phyloP scores from a whole-genome alignment of 2,113 vertebrate genomes.

The Dromas ardeola region DNA sequence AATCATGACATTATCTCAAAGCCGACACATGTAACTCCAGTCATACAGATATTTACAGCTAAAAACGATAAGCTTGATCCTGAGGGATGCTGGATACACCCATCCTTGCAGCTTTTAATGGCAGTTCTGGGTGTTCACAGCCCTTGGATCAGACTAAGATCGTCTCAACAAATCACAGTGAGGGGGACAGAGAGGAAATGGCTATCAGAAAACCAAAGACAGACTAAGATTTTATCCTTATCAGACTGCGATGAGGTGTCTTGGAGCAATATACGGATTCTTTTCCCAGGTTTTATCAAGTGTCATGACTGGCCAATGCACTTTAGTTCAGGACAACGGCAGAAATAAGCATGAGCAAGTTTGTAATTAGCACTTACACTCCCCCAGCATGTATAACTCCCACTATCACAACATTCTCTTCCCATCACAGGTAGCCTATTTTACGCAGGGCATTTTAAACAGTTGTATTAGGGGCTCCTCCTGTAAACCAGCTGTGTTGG shows the following conservation, averaged over 20 bases:
- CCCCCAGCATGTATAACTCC: neutral
- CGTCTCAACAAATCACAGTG: neutral
- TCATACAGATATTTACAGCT: conserved; percentile 33
- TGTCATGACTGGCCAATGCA: neutral
- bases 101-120: neutral
- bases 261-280: neutral
- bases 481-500: neutral
- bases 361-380: neutral
- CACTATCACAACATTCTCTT: neutral
- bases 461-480: neutral
- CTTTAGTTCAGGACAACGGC: neutral
- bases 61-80: conserved; percentile 37
- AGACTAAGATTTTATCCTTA: conserved; percentile 17
- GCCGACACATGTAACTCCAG: conserved; percentile 5
- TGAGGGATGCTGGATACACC: neutral
- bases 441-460: neutral
- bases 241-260: neutral
- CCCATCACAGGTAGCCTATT: neutral
- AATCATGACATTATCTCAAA: conserved; percentile 44
- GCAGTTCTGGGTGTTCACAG: neutral
- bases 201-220: conserved; percentile 39
- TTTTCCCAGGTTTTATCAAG: neutral
- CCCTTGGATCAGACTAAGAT: neutral
- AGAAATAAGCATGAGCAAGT: neutral
- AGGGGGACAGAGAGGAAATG: neutral